Base-by-base conservation (phyloP, 1,140 invertebrate species). In the Andricus grossulariae region DNA sequence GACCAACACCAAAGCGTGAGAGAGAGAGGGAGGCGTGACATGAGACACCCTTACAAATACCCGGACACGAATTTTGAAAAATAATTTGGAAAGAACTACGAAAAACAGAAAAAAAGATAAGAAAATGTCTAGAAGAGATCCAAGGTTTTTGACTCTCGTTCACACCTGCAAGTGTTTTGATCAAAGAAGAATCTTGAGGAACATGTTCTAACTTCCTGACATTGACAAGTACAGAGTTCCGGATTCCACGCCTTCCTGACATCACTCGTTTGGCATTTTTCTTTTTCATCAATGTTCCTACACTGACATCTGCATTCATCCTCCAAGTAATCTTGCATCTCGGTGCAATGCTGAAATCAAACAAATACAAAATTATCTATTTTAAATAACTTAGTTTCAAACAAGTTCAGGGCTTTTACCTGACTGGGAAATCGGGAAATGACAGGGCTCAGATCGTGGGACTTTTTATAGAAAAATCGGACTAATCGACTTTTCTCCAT, bases 171-270 rank as follows among this genome's bases (percentile, higher is more conserved):
- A 80, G 91, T 90, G 72, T 90, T 90, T 50, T 92, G 89, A 84
- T 94, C 93, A 83, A 93, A 95, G 77, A 87, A 87, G 70, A 90
- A 93, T 32, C 94, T 94, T 18, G 92, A 93, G 32, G 92, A 92
- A 83, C 94, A 95, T 25, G 91, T 89, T 50, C 90, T 84, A 3
- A 88, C 83, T 51, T 92, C 90, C 52, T 92, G 89, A 80, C 94
- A 95, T 77, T 91, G 88, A 82, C 94, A 95, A 10, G 86, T 84
- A 81, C 94, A 95, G 3, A 87, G 87, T 52, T 92, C 86, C 2
- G 92, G 88, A 81, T 94, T 92, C 94, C 94, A 95, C 19, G 92
- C 87, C 85, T 94, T 94, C 60, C 86, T 91, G 7, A 72, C 71
- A 32, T 84, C 82, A 2, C 89, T 85, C 16, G 82, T 49, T 8